Conservation (phyloP, 2,797 vertebrate species). For the Miichthys miiuy region DNA sequence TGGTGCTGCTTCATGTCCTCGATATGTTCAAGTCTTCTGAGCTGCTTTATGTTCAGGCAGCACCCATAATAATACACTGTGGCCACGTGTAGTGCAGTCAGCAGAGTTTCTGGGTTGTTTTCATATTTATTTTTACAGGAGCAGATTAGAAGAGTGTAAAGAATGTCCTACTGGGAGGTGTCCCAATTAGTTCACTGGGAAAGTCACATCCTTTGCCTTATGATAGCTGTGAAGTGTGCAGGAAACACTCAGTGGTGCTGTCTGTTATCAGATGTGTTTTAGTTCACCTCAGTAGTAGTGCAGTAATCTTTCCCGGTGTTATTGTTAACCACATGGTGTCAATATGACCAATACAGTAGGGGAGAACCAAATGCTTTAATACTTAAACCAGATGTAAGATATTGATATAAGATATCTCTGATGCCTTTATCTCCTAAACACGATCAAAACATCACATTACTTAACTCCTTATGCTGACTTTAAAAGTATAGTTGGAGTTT, state of each 20-base stretch:
- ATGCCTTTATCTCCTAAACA: neutral
- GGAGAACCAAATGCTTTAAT: neutral
- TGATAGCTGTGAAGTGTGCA: neutral
- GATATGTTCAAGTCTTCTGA: neutral
- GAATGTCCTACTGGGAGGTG: neutral
- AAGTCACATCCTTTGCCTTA: neutral
- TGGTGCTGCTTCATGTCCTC: neutral
- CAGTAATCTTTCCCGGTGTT: slow-evolving; percentile 3
- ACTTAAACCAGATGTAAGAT: neutral
- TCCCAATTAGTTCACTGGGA: neutral
- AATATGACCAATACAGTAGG: neutral
- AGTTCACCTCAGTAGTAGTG: neutral
- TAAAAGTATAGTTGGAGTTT: slow-evolving; percentile 19
- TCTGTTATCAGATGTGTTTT: neutral
- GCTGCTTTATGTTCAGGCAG: neutral
- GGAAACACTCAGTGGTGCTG: neutral
- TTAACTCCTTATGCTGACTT: neutral
- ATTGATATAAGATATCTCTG: neutral
- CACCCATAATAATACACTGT: neutral
- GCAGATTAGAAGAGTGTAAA: neutral
- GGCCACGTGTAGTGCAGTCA: slow-evolving; percentile 46
- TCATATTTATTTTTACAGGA: neutral
- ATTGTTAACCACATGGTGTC: slow-evolving; percentile 18
- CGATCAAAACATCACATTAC: neutral
- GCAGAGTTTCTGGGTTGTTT: slow-evolving; percentile 14